These are phyloP conservation scores for Colostygia pectinataria DNA, from an alignment of 2,888 invertebrate genomes.

Conservation along the genomic window DNA sequence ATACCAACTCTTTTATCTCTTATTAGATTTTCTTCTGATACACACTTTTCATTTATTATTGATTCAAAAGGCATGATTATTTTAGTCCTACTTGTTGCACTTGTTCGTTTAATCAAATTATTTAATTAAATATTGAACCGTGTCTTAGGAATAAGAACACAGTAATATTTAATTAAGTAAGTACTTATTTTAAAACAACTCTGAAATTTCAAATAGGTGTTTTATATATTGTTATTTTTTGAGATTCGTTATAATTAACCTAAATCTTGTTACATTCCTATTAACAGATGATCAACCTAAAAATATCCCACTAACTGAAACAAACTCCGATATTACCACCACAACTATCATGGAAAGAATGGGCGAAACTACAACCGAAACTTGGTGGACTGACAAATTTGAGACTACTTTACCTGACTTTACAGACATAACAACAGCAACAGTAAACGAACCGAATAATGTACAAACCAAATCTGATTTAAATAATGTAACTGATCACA, in stretches of 20 bases:
- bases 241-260: conserved; percentile 39
- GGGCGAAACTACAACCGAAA: conserved; percentile 47
- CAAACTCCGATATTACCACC: conserved; percentile 57
- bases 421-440: conserved; percentile 18
- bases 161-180: background rate
- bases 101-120: no score
- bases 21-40: conserved; percentile 1
- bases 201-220: background rate
- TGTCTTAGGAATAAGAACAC: background rate
- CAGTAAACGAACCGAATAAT: background rate
- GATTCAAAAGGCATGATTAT: conserved; percentile 4
- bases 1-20: background rate
- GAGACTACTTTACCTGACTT: conserved; percentile 13
- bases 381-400: conserved; percentile 37
- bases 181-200: no score
- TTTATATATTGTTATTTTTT: background rate
- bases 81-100: no score
- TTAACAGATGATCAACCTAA: conserved; percentile 80
- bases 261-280: conserved; percentile 69
- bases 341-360: conserved; percentile 52
- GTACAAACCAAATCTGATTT: background rate
- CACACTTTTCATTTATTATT: conserved; percentile 1
- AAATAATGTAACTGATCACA: background rate
- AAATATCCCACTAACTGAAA: conserved; percentile 78
- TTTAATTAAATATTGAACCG: background rate